phyloP scores from a whole-genome alignment of 2,113 vertebrate genomes.

The Cercopithecus mona region DNA sequence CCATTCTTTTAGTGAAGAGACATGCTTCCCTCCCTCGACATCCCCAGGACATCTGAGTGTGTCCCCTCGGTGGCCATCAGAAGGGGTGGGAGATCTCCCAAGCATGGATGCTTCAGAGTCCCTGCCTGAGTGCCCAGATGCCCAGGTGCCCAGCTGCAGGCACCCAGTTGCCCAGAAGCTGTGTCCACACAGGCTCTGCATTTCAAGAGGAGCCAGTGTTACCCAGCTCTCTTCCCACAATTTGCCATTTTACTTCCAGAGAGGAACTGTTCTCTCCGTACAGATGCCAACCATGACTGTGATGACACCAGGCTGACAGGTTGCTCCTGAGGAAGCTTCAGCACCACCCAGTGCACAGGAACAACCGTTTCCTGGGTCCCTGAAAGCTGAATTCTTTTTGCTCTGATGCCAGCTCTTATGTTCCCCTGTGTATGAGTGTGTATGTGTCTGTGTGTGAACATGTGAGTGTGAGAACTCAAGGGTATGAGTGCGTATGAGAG shows the following conservation, averaged over 20 bases:
- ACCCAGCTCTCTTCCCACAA: constrained; percentile 25
- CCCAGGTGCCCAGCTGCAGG: no score
- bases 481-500: no score
- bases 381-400: not conserved
- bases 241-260: not conserved
- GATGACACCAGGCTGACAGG: not conserved
- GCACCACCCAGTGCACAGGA: not conserved
- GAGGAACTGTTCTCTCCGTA: constrained; percentile 35
- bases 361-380: not conserved
- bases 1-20: not conserved
- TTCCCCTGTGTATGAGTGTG: rapidly evolving
- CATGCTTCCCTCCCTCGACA: not conserved
- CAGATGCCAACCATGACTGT: not conserved
- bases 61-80: no score
- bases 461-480: no score
- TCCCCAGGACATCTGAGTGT: no score
- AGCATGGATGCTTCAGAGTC: not conserved
- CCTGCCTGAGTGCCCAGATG: no score
- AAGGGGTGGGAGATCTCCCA: no score
- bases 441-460: not conserved
- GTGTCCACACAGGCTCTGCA: not conserved
- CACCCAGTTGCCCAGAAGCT: not conserved
- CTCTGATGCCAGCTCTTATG: not conserved
- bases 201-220: not conserved
- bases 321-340: constrained; percentile 21